phyloP scores from a whole-genome alignment of 2,113 vertebrate genomes.

The Hippopotamus amphibius region DNA sequence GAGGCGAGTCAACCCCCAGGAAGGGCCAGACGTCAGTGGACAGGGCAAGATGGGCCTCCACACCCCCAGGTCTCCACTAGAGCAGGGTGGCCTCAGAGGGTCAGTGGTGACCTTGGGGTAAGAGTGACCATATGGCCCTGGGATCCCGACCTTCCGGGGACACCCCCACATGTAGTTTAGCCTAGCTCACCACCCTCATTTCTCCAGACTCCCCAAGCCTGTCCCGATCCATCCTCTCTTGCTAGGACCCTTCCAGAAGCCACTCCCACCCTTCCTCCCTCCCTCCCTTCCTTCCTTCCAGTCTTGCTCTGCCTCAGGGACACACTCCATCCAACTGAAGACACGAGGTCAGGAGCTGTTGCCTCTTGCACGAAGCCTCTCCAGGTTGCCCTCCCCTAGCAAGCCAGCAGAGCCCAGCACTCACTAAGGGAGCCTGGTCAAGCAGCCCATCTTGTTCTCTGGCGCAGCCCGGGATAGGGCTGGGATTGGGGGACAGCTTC shows the following conservation, averaged over 20 bases:
- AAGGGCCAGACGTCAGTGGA: not conserved
- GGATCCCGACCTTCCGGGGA: not conserved
- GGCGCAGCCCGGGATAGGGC: not conserved
- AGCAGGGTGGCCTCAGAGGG: not conserved
- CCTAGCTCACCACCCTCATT: not conserved
- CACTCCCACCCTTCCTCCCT: not conserved
- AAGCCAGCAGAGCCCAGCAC: not conserved
- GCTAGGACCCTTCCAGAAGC: not conserved
- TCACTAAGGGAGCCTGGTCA: not conserved
- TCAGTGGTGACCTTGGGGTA: not conserved
- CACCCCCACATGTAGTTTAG: not conserved
- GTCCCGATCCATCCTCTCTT: not conserved
- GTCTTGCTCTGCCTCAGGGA: not conserved
- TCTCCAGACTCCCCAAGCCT: not conserved
- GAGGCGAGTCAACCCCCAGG: not conserved
- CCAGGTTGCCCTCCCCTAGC: not conserved
- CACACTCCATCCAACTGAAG: not conserved
- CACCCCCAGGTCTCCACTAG: not conserved
- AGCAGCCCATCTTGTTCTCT: not conserved
- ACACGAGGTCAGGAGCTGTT: not conserved
- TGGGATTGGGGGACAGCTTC: not conserved
- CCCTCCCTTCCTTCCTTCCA: not conserved
- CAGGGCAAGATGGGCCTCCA: not conserved
- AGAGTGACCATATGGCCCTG: not conserved
- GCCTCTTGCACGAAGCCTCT: not conserved